Percentiles rank a stretch among this genome's conserved stretches.
Evolutionary conservation across 30 jellyfish, hydroid and myxozoan genomes (phyloP).

Genomic region (Cassiopea xamachana): DNA sequence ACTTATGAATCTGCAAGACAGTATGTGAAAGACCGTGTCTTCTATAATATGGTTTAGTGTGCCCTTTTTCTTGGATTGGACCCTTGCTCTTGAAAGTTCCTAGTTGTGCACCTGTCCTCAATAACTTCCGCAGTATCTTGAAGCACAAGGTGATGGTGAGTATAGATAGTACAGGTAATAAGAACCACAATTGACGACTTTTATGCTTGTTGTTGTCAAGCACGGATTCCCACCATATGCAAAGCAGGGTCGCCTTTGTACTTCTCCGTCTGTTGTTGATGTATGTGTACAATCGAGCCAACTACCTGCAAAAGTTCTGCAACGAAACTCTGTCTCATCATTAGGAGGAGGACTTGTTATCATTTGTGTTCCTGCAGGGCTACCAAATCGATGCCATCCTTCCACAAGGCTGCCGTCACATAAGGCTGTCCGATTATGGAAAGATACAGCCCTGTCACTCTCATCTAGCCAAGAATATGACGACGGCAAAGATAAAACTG

Average conservation of each 20-base stretch:
- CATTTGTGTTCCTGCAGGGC: constrained; percentile 45
- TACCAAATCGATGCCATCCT: constrained; percentile 27
- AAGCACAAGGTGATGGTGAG: neutral
- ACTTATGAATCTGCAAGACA: too few relatives aligned
- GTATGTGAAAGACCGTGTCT: too few relatives aligned
- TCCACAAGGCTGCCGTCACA: constrained; percentile 13
- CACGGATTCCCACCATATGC: constrained; percentile 4
- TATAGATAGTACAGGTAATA: constrained; percentile 7
- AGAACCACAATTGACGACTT: constrained; percentile 34
- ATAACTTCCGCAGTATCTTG: constrained; percentile 20
- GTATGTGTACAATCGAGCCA: constrained; percentile 45
- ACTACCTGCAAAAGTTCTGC: constrained; percentile 47
- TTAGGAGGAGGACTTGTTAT: constrained; percentile 1
- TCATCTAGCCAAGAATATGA: constrained; percentile 1
- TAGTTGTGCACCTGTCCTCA: neutral
- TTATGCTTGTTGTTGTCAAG: neutral
- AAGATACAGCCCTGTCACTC: neutral
- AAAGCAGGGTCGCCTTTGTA: constrained; percentile 32
- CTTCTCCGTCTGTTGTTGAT: constrained; percentile 22
- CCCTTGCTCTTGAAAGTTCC: too few relatives aligned
- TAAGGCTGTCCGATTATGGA: neutral
- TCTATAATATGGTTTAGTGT: too few relatives aligned
- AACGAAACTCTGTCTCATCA: constrained; percentile 15
- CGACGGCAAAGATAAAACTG: neutral
- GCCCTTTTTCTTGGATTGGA: too few relatives aligned